Percentiles rank a stretch among this genome's conserved stretches.
Evolutionary conservation across 64 coral and sea anemone species (phyloP).

Genomic region (Montipora cactus): DNA sequence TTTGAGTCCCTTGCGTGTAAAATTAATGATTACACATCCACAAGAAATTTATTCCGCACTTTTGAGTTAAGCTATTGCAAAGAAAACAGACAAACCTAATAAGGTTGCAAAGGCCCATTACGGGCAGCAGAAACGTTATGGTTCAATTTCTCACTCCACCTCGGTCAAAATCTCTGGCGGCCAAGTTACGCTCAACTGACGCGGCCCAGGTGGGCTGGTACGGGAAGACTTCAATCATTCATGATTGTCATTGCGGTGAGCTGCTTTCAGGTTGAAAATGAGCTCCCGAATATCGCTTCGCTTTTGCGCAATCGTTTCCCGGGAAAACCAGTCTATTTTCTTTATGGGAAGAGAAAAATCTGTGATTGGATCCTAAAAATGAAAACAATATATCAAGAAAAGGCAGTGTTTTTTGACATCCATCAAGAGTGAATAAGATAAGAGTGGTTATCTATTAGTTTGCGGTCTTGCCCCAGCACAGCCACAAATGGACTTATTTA

Average conservation of each 20-base stretch:
- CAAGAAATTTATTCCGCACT: background rate
- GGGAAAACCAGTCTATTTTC: constrained; percentile 47
- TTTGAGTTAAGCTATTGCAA: background rate
- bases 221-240: background rate
- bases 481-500: too few relatives aligned
- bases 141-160: background rate
- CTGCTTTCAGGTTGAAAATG: constrained; percentile 37
- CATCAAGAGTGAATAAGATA: too few relatives aligned
- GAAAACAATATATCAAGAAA: background rate
- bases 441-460: too few relatives aligned
- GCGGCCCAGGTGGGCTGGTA: background rate
- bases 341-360: constrained; percentile 54
- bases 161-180: background rate
- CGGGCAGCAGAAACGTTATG: background rate
- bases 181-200: background rate
- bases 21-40: background rate
- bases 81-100: background rate
- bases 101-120: too few relatives aligned
- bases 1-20: background rate
- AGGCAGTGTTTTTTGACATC: too few relatives aligned
- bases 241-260: background rate
- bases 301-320: constrained; percentile 28
- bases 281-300: constrained; percentile 51
- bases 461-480: too few relatives aligned
- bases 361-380: constrained; percentile 63